These are phyloP conservation scores for Drosophila kambysellisi DNA, from an alignment of 2,888 invertebrate genomes.

Conservation along the genomic window DNA sequence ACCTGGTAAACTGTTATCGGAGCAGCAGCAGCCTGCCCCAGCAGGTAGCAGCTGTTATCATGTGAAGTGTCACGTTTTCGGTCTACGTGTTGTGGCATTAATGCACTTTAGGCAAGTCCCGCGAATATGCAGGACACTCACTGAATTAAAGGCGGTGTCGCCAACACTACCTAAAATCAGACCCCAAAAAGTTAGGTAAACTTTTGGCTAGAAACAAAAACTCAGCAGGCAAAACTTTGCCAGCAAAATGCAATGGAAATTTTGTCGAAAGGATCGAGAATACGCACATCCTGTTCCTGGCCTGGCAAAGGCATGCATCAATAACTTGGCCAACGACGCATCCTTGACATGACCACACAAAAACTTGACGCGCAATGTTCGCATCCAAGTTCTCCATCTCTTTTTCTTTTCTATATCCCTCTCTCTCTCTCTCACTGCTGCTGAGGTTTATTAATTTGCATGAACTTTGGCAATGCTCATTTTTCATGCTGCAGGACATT, in stretches of 20 bases:
- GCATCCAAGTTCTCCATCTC: neutral
- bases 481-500: conserved; percentile 62
- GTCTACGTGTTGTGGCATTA: conserved; percentile 41
- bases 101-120: conserved; percentile 59
- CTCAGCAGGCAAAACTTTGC: conserved; percentile 19
- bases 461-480: conserved; percentile 70
- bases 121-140: conserved; percentile 36
- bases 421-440: neutral
- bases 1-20: conserved; percentile 31
- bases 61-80: conserved; percentile 14
- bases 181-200: conserved; percentile 57
- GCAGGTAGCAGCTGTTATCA: conserved; percentile 57
- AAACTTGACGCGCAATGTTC: conserved; percentile 24
- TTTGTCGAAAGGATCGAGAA: neutral
- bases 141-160: conserved; percentile 5
- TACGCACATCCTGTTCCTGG: conserved; percentile 33
- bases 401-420: neutral
- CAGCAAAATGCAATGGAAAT: conserved; percentile 26
- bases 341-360: conserved; percentile 35
- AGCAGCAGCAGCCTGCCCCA: neutral
- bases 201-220: conserved; percentile 16
- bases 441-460: conserved; percentile 76
- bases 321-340: conserved; percentile 57
- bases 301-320: conserved; percentile 58
- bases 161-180: neutral